Evolutionary conservation across 2,797 vertebrate genomes (phyloP), one percentile per base, ranked within the genome.

Genomic region (Diceros bicornis): DNA sequence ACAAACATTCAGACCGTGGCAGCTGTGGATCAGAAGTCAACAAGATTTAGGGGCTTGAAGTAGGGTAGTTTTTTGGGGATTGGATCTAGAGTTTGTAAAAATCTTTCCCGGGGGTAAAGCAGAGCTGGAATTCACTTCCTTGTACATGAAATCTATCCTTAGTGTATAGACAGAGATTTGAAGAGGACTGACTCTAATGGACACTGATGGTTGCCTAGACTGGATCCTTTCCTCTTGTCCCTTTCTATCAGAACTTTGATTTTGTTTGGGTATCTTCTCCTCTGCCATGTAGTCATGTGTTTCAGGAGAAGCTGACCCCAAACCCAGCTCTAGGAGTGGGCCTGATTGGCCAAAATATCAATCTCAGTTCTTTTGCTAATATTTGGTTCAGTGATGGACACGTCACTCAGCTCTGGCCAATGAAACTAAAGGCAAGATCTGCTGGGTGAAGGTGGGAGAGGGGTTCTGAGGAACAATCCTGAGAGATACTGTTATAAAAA

Each of bases 11-110:
- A 44, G n/a, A 69, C 21, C 12, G 6, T 82, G 77, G 17, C 21
- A 69, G 52, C 25, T 84, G 13, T 14, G 14, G 21, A 55, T 85
- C 68, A 82, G 68, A 91, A 82, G 27, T 77, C 34, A 72, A 47
- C 2, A 57, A 55, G 44, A 47, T 64, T 83, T n/a, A 20, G 34
- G 25, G 41, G 6, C 55, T n/a, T 85, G 71, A 85, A 14, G 7
- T 47, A 41, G 1, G 7, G 13, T 52, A 29, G 5, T 57, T 52
- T 66, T 11, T 14, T 13, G 3, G 0, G 2, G 5, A 1, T 25
- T 72, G 34, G 29, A 12, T 50, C 52, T 37, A 18, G 62, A 89
- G 18, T 85, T 74, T 96, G 9, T 47, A 50, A 77, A 78, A 71
- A 14, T 84, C 41, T 88, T 75, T 66, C 34, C 41, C 18, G 50